phyloP scores from a whole-genome alignment of 2,797 vertebrate species.

The Chaunax sp. region DNA sequence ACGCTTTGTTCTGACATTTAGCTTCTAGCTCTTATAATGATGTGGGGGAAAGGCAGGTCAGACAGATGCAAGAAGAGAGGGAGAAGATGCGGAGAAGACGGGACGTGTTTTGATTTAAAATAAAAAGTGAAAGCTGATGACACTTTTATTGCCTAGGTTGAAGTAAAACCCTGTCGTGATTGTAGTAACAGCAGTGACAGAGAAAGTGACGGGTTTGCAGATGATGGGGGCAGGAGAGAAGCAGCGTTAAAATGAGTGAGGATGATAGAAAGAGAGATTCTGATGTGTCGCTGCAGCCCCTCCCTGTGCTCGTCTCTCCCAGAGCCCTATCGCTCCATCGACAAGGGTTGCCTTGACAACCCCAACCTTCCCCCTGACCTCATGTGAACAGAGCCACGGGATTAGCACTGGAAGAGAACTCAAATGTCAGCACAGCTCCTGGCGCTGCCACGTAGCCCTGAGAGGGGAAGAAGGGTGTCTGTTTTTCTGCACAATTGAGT shows the following conservation, averaged over 20 bases:
- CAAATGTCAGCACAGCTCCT: conserved; percentile 80
- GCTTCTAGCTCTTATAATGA: conserved; percentile 45
- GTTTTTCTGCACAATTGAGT: conserved; percentile 42
- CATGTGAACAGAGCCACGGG: conserved; percentile 79
- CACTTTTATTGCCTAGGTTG: not conserved
- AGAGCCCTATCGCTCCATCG: conserved; percentile 75
- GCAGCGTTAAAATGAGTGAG: conserved; percentile 27
- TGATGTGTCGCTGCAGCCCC: conserved; percentile 51
- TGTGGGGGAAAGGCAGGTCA: not conserved
- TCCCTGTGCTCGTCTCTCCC: conserved; percentile 60
- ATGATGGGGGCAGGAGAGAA: conserved; percentile 20
- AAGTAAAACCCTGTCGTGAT: conserved; percentile 17
- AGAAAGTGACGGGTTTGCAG: conserved; percentile 14
- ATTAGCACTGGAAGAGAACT: conserved; percentile 81
- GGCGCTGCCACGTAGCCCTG: conserved; percentile 77
- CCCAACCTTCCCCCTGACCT: conserved; percentile 76
- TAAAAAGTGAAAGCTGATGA: conserved; percentile 12
- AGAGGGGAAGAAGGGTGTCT: conserved; percentile 43
- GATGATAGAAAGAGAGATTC: conserved; percentile 54
- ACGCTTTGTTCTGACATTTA: conserved; percentile 63
- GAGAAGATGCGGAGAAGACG: not conserved
- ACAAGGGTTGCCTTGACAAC: conserved; percentile 81
- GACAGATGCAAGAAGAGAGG: conserved; percentile 23
- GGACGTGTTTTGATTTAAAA: conserved; percentile 1
- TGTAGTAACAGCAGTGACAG: conserved; percentile 1